Evolutionary conservation across 2,797 vertebrate genomes (phyloP).

Genomic region (Pseudotriccus pelzelni): DNA sequence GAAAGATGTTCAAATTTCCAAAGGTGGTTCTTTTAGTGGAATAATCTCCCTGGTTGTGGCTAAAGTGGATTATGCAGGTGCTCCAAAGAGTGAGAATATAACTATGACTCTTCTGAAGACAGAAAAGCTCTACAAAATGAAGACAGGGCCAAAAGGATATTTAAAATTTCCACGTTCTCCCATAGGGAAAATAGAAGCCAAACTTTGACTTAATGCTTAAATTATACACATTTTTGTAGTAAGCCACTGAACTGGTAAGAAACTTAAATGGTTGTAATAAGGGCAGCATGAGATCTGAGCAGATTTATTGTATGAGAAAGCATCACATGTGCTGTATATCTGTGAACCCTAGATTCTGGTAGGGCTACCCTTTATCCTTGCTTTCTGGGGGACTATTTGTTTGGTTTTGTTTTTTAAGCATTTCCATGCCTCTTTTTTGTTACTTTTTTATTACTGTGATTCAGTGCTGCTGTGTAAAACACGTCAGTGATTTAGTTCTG

Average conservation of each 20-base stretch:
- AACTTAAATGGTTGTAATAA: not conserved
- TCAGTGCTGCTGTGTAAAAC: not conserved
- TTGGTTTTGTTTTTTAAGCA: not conserved
- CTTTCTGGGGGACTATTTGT: not conserved
- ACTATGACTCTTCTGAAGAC: not conserved
- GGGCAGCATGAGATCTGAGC: not conserved
- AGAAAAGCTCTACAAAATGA: not conserved
- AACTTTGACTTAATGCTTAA: constrained; percentile 15
- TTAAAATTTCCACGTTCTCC: not conserved
- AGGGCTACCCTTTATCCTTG: not conserved
- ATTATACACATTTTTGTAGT: not conserved
- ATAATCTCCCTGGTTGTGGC: not conserved
- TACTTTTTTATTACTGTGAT: not conserved
- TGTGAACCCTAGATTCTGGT: not conserved
- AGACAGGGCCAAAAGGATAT: not conserved
- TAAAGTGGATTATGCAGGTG: not conserved
- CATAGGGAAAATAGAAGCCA: not conserved
- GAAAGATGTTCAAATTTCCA: not conserved
- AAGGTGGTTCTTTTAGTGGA: not conserved
- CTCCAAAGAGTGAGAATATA: not conserved
- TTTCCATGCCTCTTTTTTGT: not conserved
- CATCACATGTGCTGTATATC: not conserved
- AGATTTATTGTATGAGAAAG: not conserved
- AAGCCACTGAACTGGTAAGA: not conserved
- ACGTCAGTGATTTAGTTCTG: not conserved